These are phyloP conservation scores for Clarias platycephalus DNA, from an alignment of 2,797 vertebrate species.

Conservation along the genomic window DNA sequence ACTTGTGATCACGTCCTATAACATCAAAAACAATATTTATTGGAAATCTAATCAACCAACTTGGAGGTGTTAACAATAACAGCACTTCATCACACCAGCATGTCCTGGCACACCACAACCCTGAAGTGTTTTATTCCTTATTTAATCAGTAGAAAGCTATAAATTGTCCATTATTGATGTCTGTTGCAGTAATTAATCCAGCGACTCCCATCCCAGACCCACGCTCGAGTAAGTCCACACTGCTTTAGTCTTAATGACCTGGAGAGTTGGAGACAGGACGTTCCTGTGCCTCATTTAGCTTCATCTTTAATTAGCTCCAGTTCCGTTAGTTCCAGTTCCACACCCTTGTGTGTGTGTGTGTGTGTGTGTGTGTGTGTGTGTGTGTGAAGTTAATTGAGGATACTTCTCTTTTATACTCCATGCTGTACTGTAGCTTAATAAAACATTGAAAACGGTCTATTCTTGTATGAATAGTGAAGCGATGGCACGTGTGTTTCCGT, in stretches of 20 bases:
- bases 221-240: neutral
- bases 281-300: neutral
- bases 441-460: neutral
- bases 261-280: neutral
- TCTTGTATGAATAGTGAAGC: neutral
- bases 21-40: neutral
- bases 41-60: neutral
- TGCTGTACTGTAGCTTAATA: neutral
- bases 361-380: no score
- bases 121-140: neutral
- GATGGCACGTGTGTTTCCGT: neutral
- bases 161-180: neutral
- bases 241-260: neutral
- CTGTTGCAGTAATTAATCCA: neutral
- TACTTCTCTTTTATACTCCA: neutral
- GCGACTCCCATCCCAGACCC: neutral
- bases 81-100: neutral
- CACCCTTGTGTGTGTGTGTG: neutral
- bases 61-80: neutral
- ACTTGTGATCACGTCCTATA: neutral
- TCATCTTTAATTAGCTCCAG: constrained; percentile 4
- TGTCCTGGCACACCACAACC: neutral
- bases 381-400: neutral
- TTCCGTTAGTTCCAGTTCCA: neutral
- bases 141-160: neutral